Evolutionary conservation across 2,888 invertebrate genomes (phyloP).

Genomic region (Hemistola chrysoprasaria): DNA sequence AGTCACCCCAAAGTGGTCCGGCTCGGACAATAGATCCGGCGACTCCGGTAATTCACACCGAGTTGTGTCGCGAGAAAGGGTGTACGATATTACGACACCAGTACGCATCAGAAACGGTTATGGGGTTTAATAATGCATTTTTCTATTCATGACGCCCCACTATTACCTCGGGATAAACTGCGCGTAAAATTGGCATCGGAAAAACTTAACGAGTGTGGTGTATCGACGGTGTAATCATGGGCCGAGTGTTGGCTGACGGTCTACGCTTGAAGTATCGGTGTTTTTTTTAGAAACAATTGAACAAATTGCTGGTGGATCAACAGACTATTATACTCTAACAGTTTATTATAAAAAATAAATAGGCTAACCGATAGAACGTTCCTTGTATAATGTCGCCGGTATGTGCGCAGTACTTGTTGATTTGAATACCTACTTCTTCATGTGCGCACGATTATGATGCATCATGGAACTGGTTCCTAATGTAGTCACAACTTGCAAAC

Average conservation of each 20-base stretch:
- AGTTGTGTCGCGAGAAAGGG: slow-evolving; percentile 36
- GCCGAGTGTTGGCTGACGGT: slow-evolving; percentile 1
- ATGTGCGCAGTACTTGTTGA: slow-evolving; percentile 22
- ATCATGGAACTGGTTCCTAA: slow-evolving; percentile 6
- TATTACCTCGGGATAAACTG: slow-evolving; percentile 64
- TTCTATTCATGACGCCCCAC: slow-evolving; percentile 57
- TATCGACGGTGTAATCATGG: slow-evolving; percentile 46
- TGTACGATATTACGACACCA: slow-evolving; percentile 37
- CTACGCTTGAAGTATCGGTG: slow-evolving; percentile 7
- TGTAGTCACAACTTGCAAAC: not conserved
- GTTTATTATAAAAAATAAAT: slow-evolving; percentile 7
- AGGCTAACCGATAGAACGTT: too few species aligned
- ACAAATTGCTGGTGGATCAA: slow-evolving; percentile 34
- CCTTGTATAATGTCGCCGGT: slow-evolving; percentile 3
- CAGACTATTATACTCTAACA: slow-evolving; percentile 27
- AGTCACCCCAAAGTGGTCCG: slow-evolving; percentile 82
- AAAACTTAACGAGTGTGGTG: slow-evolving; percentile 56
- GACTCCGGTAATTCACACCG: slow-evolving; percentile 69
- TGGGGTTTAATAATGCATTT: slow-evolving; percentile 73
- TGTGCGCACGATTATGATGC: slow-evolving; percentile 24
- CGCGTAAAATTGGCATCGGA: slow-evolving; percentile 60
- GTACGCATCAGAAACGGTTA: slow-evolving; percentile 60
- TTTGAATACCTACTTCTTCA: slow-evolving; percentile 23
- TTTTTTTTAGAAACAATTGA: slow-evolving; percentile 23
- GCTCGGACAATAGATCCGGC: slow-evolving; percentile 66